Evolutionary conservation across 64 coral and sea anemone genomes (phyloP).

Genomic region (Montipora efflorescens): DNA sequence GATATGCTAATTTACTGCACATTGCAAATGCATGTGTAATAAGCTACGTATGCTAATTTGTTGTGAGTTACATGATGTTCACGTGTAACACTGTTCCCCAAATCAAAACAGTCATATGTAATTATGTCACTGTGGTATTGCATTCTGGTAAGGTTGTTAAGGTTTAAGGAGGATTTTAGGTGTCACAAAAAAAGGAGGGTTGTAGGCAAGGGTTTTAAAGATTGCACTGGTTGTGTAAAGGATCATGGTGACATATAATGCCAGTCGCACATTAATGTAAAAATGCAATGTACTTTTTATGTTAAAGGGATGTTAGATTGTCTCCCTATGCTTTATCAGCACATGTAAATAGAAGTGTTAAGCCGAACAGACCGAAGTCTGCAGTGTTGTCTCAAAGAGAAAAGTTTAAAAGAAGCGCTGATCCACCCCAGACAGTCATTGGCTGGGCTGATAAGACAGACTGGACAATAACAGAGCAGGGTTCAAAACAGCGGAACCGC

Average conservation of each 20-base stretch:
- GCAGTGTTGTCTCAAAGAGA: constrained; percentile 42
- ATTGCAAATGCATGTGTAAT: constrained; percentile 28
- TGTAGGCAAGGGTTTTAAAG: too few species aligned
- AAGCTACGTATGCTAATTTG: constrained; percentile 18
- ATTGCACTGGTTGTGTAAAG: too few species aligned
- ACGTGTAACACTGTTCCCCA: too few species aligned
- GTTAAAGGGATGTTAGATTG: constrained; percentile 58
- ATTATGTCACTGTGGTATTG: too few species aligned
- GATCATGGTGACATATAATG: background rate
- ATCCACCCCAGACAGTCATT: constrained; percentile 34
- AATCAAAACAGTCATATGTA: too few species aligned
- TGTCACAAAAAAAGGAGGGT: too few species aligned
- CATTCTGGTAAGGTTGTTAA: too few species aligned
- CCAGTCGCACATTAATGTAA: background rate
- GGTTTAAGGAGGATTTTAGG: too few species aligned
- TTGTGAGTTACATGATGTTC: background rate
- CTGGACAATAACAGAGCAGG: background rate
- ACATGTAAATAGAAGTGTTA: background rate
- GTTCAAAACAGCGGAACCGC: constrained; percentile 62
- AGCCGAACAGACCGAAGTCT: constrained; percentile 73
- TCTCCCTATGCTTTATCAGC: constrained; percentile 83
- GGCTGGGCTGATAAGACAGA: constrained; percentile 63
- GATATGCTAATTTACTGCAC: constrained; percentile 43
- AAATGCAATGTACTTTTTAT: background rate
- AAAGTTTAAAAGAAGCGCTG: constrained; percentile 41